Evolutionary conservation across 2,113 vertebrate species (phyloP).

Genomic region (Macroglossus sobrinus): DNA sequence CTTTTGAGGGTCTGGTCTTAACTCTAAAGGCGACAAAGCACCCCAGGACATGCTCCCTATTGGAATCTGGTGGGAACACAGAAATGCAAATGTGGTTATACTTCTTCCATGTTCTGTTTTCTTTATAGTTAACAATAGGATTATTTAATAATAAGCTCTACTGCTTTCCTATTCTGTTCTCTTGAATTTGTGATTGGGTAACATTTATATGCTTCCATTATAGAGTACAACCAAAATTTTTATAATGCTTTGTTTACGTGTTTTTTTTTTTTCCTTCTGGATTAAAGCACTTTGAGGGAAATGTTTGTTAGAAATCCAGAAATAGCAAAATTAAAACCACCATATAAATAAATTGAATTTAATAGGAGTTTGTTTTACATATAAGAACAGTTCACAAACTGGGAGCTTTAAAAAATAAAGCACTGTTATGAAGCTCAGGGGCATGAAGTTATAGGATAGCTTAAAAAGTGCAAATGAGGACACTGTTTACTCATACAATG

Average conservation of each 20-base stretch:
- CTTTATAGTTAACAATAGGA: background rate
- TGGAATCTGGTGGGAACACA: background rate
- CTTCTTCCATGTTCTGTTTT: background rate
- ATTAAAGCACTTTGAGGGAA: background rate
- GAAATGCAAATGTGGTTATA: background rate
- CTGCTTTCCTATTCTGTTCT: background rate
- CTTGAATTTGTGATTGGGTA: background rate
- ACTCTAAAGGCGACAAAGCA: background rate
- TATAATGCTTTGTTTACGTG: background rate
- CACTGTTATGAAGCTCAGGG: background rate
- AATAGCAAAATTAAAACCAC: background rate
- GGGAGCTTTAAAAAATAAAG: background rate
- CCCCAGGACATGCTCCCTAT: background rate
- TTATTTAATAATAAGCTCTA: background rate
- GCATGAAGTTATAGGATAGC: background rate
- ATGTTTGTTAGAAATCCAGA: background rate
- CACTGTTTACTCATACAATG: background rate
- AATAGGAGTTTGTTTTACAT: background rate
- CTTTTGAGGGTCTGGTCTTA: background rate
- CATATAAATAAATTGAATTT: background rate
- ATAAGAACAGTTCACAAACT: background rate
- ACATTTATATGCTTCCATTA: background rate
- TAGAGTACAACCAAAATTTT: background rate
- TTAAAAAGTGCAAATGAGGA: background rate
- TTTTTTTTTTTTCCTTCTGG: background rate